Base-by-base conservation (phyloP, 2,888 invertebrate genomes). In the Agrotis clavis region DNA sequence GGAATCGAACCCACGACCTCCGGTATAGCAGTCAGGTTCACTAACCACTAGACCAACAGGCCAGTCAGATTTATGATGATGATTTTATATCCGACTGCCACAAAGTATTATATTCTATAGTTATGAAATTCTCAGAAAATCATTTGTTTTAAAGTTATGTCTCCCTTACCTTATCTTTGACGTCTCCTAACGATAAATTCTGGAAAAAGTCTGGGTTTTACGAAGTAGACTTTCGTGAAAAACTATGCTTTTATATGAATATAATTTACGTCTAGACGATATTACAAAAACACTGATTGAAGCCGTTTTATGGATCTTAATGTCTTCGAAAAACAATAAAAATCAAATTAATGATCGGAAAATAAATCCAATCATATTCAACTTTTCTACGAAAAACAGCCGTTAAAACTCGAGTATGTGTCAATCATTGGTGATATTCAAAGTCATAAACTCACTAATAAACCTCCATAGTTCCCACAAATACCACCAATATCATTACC, bases 401-500 rank as follows among this genome's bases (percentile, higher is more conserved):
- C 14, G 53, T 53, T 30, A 41, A 53, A 57, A 19, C 18, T 13
- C 30, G 14, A 18, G 9, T 59, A 11, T 41, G 77, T 77, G 77
- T 71, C 47, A 62, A 78, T 74, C 35, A 78, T 48, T 14, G 19
- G 4, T 61, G 9, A 61, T 64, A 54, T 64, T 35, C 1, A 1
- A 16, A 21, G 0, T 25, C 30, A 61, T 57, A 66, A 65, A 64
- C 4, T 35, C 54, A 66, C 75, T 75, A 66, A 80, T 69, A 66
- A 59, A 67, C 47, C 30, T 25, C 41, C 18, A 57, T 45, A 48
- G 18, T 48, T 54, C 54, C 25, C 62, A 60, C 68, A 76, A 74
- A 81, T 67, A 77, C 75, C 51, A 63, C 63, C 83, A 81, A 76
- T 78, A 74, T 79, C 80, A 85, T 85, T 79, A 82, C 84, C 70